Evolutionary conservation across 2,113 vertebrate genomes (phyloP), one percentile per base, ranked within the genome.

Genomic region (Girardinichthys multiradiatus): DNA sequence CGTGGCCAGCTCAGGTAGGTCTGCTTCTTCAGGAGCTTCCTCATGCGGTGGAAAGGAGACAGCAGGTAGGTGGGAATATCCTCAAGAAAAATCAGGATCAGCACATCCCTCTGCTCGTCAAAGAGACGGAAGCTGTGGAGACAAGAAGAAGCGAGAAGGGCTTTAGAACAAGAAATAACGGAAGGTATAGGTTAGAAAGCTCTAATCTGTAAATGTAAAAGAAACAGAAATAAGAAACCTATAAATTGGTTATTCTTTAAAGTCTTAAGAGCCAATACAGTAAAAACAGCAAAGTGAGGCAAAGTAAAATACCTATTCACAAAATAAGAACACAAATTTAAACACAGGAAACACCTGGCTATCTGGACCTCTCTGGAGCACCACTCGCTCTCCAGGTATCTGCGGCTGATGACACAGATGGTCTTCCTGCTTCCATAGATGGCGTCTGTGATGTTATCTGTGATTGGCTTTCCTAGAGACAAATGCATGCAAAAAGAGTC

Each of bases 331-430:
- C 3, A 63, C 3, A 28, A 4, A 2, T 59, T 15, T 30, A 61
- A 61, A 7, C 11, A 28, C 15, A 37, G 9, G 3, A 12, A 19
- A 31, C 35, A 92, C 91, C 92, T 93, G 57, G 94, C 94, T 48
- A 92, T n/a, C 82, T 95, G 94, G 33, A 95, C 91, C 86, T 95
- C 94, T 35, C 82, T 90, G 80, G 94, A 95, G 79, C 94, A 95
- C 94, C 94, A 95, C 68, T 93, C 93, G 30, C 93, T 95, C 78
- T 90, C 88, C 0, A 95, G 84, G 66, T 93, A 95, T 70, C 72
- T 80, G 15, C n/a, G 84, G 37, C 92, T 94, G 85, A 95, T 92
- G 24, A 95, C 77, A 64, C 94, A 95, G 72, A 95, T 93, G 21
- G 94, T 95, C 87, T 94, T 94, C 57, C 92, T 83, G 82, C 93